Base-by-base conservation (phyloP, 2,113 vertebrate species). In the Dunckerocampus dactyliophorus region DNA sequence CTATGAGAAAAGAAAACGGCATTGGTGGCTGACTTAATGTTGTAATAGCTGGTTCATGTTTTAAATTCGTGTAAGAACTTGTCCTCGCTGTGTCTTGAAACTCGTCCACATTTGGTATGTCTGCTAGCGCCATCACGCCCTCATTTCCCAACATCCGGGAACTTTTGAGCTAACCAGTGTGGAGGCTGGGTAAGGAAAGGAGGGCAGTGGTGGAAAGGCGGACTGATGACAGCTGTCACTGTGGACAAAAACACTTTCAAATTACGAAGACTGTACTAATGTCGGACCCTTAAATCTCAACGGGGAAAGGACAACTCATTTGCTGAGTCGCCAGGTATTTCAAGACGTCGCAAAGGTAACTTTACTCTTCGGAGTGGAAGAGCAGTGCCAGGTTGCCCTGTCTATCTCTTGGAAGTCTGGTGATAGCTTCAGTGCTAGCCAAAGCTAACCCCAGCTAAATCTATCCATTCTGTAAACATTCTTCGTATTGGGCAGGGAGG, bases 151-250 rank as follows among this genome's bases (percentile, higher is more conserved):
- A 80, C 85, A 88, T 88, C 85, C 87, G 87, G 87, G 87, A 19
- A 39, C 48, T 31, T 50, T 81, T 59, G 31, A 56, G 58, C 66
- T 24, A 17, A 54, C 16, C 71, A 69, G 76, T 61, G 76, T 80
- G 80, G 61, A 83, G 79, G 71, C 8, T 62, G 81, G 68, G 61
- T 60, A 50, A 74, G 64, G 48, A 16, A 47, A 47, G 39, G 79
- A 80, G 78, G 75, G 62, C 64, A 63, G 69, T 63, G 58, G 60
- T 28, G 63, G 71, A 74, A 58, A 82, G 73, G 74, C 71, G 83
- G 69, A 75, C 81, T 73, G 84, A 82, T 89, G 84, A 88, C 86
- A 89, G 88, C 86, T 89, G 88, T 89, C 86, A 88, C 60, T 69
- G 78, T n/a, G 62, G 72, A 79, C 82, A 79, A 84, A 86, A 86